A percentile compares a stretch with the other conserved stretches of the same genome.
Conservation (phyloP, 1,140 invertebrate species). For the Temnothorax nylanderi region DNA sequence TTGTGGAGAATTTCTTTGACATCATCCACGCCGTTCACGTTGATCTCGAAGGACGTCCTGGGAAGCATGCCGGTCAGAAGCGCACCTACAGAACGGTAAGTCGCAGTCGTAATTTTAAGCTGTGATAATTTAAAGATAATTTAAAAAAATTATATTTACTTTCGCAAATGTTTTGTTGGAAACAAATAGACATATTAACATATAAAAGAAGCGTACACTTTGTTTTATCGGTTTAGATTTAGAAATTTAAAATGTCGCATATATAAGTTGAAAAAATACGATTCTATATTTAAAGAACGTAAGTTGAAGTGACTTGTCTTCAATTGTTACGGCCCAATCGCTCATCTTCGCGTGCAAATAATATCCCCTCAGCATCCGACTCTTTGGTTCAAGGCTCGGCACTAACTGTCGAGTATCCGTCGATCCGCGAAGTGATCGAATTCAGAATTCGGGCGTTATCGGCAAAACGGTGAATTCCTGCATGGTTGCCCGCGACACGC, state of each 20-base stretch:
- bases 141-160: neutral
- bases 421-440: constrained; percentile 45
- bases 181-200: neutral
- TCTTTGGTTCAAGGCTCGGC: neutral
- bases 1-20: constrained; percentile 98
- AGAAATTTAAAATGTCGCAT: neutral
- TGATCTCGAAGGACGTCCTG: constrained; percentile 94
- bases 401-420: constrained; percentile 13
- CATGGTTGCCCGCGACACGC: constrained; percentile 68
- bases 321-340: neutral
- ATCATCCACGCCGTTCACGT: constrained; percentile 98
- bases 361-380: neutral
- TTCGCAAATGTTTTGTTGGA: neutral
- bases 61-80: constrained; percentile 98
- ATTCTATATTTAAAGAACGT: neutral
- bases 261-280: neutral
- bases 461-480: constrained; percentile 67
- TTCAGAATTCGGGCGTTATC: constrained; percentile 62
- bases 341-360: neutral
- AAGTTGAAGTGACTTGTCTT: neutral
- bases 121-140: neutral
- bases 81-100: constrained; percentile 97
- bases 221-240: neutral
- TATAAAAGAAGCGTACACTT: neutral
- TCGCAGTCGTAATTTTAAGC: constrained; percentile 58